A percentile compares a stretch with the other conserved stretches of the same genome.
phyloP scores from a whole-genome alignment of 23 tunicate species.

The Diplosoma virens region DNA sequence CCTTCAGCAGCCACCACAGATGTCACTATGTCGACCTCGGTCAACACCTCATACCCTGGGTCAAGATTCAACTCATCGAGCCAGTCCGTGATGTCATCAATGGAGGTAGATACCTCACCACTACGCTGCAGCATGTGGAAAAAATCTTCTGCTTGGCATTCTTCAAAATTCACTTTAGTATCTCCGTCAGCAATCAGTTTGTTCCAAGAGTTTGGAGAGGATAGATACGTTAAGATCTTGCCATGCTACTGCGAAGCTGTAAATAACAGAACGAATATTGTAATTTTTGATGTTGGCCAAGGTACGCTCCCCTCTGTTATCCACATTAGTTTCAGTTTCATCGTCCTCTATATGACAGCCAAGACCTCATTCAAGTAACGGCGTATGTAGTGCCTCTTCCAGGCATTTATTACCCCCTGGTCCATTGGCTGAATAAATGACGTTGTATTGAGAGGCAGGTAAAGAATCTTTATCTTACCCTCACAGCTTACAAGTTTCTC shows the following conservation, averaged over 20 bases:
- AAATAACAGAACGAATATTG: constrained; percentile 1
- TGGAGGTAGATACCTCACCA: constrained; percentile 31
- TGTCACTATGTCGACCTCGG: constrained; percentile 32
- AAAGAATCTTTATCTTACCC: neutral
- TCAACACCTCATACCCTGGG: constrained; percentile 19
- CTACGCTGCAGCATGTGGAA: constrained; percentile 22
- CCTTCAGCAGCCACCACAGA: constrained; percentile 36
- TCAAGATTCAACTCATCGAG: too few species aligned
- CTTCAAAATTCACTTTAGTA: constrained; percentile 24
- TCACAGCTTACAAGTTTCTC: too few species aligned
- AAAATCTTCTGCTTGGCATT: constrained; percentile 14
- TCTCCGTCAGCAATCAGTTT: constrained; percentile 13
- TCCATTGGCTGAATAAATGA: constrained; percentile 10
- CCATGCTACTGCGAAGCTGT: neutral
- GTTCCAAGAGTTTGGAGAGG: constrained; percentile 10
- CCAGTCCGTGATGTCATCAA: constrained; percentile 16
- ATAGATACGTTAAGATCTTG: neutral
- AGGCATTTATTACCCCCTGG: constrained; percentile 3
- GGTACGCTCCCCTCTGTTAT: constrained; percentile 4
- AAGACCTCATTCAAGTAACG: constrained; percentile 3
- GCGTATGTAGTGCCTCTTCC: constrained; percentile 6
- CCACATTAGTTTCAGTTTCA: constrained; percentile 5
- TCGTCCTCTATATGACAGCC: constrained; percentile 14
- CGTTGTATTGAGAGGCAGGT: neutral
- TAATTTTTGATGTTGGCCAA: neutral